Evolutionary conservation across 2,113 vertebrate genomes (phyloP).

Genomic region (Silurus meridionalis): DNA sequence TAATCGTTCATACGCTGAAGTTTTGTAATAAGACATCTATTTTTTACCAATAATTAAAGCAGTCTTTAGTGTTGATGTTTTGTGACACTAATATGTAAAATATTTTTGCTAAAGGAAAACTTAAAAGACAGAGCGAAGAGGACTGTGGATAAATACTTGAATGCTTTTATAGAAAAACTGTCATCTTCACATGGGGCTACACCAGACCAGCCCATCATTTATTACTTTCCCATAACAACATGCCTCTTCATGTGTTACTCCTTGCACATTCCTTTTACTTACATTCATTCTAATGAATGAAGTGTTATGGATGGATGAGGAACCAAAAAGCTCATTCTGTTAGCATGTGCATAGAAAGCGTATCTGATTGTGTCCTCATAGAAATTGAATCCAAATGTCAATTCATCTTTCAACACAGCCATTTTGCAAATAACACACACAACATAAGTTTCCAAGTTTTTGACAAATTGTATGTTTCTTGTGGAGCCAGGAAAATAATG

Average conservation of each 20-base stretch:
- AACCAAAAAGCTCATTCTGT: background rate
- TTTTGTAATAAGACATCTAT: background rate
- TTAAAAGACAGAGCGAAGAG: background rate
- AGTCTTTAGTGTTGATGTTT: background rate
- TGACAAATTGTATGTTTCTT: background rate
- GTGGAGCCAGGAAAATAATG: background rate
- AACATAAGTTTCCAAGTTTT: background rate
- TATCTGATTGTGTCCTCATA: background rate
- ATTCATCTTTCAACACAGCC: background rate
- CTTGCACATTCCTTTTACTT: slow-evolving; percentile 3
- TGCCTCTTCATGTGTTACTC: background rate
- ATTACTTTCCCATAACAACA: background rate
- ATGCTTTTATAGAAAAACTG: background rate
- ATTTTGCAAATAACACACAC: background rate
- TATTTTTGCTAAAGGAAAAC: background rate
- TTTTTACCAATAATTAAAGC: background rate
- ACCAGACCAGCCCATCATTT: background rate
- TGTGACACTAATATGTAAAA: background rate
- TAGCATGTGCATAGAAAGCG: slow-evolving; percentile 7
- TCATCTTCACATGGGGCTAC: background rate
- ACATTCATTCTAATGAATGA: slow-evolving; percentile 5
- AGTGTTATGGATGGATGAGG: background rate
- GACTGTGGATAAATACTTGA: background rate
- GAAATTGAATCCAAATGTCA: slow-evolving; percentile 1
- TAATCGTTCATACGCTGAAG: background rate